Base-by-base conservation (phyloP, 2,113 vertebrate genomes). In the Chionomys nivalis region DNA sequence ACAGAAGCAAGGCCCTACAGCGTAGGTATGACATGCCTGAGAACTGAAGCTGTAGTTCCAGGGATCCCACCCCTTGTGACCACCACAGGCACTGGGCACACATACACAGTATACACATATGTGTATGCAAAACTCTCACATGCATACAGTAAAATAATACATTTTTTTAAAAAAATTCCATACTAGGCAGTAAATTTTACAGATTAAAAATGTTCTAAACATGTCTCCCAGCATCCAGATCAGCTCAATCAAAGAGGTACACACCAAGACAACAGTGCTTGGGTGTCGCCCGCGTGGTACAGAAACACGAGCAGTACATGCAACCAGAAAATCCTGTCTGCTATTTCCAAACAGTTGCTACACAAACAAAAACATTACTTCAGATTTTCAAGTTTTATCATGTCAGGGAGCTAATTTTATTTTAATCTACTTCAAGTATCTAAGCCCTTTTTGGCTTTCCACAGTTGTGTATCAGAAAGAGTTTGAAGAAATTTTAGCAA, bases 281-380 rank as follows among this genome's bases (percentile, higher is more conserved):
- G 86, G 65, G 88, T 88, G 91, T 94, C 75, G 63, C 39, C 55
- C 58, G 66, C 8, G 89, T 39, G 75, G 73, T 36, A 58, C 0
- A 88, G 58, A 19, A 95, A 70, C 39, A 93, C 47, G 95, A 92
- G 81, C 92, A 96, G 96, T 97, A 95, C 82, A 87, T 58, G 87
- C 13, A 98, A 97, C 97, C 94, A 96, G 96, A 98, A 98, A 97
- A 96, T 97, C 97, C 96, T 96, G 96, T 97, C 97, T 97, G 93
- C 86, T 96, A 92, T 96, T 98, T 98, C 97, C 96, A 98, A 98
- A 96, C 77, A 97, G 81, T 98, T 95, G 94, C 85, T 83, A 97
- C 89, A 87, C 79, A 98, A 98, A 98, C 88, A 94, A 98, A 98
- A 97, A 97, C 94, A 98, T 96, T 96, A 97, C 91, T 97, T 97